Base-by-base conservation (phyloP, 2,113 vertebrate species). In the Pristiophorus japonicus region DNA sequence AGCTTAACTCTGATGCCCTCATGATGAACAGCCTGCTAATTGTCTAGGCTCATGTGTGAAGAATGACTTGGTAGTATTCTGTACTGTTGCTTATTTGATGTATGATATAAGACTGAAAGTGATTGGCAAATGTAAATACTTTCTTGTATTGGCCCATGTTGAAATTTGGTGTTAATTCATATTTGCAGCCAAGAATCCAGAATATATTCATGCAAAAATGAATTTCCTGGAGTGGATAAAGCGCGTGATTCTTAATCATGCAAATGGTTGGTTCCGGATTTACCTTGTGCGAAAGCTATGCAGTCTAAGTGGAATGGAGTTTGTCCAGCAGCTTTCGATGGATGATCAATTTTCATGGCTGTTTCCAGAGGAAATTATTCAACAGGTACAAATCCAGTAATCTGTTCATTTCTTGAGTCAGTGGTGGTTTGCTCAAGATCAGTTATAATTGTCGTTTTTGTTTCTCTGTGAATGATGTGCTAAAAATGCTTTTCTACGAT, bases 221-320 rank as follows among this genome's bases (percentile, higher is more conserved):
- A 34, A 11, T 51, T 98, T 97, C 96, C 95, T 99, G 96, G 34
- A 0, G 30, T 97, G 96, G 0, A 98, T 98, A 73, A 63, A 95
- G 92, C 2, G 0, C 11, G 97, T 99, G 96, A 99, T 98, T 38
- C 12, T 4, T 6, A 95, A 0, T 0, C 63, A 96, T 67, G 55
- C 75, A 22, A 99, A 99, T 0, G 97, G 98, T 96, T 99, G 99
- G 99, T 98, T 98, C 96, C 96, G 96, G 0, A 97, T 99, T 95
- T 99, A 98, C 97, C 97, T 99, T 92, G 96, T 99, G 84, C 97
- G 99, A 81, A 99, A 97, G 95, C 97, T 98, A 0, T 96, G 97
- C 81, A 98, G 97, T 96, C 98, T 97, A 59, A 93, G 96, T 0
- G 99, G 99, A 3, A 96, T 99, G 95, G 98, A 98, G 24, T 98